phyloP scores from a whole-genome alignment of 2,888 invertebrate genomes.

The Gonocerus acuteangulatus region DNA sequence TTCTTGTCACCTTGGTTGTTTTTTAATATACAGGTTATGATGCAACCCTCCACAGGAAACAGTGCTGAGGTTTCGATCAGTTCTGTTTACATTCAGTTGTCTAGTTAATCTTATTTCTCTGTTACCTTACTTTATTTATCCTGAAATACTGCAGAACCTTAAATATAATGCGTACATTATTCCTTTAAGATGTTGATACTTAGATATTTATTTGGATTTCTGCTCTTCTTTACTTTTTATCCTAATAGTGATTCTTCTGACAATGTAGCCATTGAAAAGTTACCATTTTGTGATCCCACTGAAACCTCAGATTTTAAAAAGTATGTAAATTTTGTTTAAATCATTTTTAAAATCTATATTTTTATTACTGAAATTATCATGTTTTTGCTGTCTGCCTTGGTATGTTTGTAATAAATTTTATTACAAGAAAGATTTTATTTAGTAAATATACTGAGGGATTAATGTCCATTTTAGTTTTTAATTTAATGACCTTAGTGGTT shows the following conservation, averaged over 20 bases:
- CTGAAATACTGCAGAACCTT: not conserved
- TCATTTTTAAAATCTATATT: too few species aligned
- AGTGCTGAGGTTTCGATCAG: not conserved
- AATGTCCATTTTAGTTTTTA: not conserved
- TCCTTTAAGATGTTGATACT: not conserved
- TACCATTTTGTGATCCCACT: conserved; percentile 10
- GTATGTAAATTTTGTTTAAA: conserved; percentile 1
- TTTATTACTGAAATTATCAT: too few species aligned
- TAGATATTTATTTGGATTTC: not conserved
- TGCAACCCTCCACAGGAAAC: not conserved
- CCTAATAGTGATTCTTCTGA: not conserved
- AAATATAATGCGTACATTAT: not conserved
- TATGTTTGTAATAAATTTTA: too few species aligned
- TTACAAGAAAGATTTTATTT: not conserved
- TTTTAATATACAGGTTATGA: not conserved
- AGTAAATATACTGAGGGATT: not conserved
- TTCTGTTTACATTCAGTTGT: not conserved
- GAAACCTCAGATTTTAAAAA: conserved; percentile 10
- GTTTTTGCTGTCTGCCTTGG: too few species aligned
- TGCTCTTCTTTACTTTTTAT: not conserved
- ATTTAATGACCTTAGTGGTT: too few species aligned
- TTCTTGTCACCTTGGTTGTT: too few species aligned
- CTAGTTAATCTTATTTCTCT: not conserved
- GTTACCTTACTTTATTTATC: not conserved
- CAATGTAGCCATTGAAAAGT: conserved; percentile 7